Evolutionary conservation across 2,888 invertebrate genomes (phyloP), one percentile per base, ranked within the genome.

Genomic region (Pseudolycoriella hygida): DNA sequence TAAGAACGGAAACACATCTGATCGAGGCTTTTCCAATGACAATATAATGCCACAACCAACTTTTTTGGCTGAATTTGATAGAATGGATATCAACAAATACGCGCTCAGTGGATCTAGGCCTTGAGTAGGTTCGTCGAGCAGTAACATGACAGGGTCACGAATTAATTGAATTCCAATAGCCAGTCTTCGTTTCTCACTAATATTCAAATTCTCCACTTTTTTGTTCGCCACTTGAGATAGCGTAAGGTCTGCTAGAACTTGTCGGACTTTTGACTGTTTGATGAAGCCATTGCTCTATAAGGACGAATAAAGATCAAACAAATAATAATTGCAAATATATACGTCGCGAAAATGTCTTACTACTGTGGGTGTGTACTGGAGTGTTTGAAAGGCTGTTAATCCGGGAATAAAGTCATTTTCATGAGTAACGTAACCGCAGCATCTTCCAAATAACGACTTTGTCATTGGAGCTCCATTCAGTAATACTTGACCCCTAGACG

Each of bases 61-160:
- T 60, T 90, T 88, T 56, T 89, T 90, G 3, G 88, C 81, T 6
- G 82, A 75, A 55, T 90, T 90, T 18, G 89, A 89, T 2, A 94
- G 70, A 58, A 94, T 94, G 1, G 94, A 93, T 43, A 96, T 81
- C 6, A 97, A 81, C 49, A 97, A 72, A 61, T 94, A 96, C 0
- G 94, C 92, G 56, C 93, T 93, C 44, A 97, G 68, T 0, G 96
- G 92, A 63, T 96, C 94, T 52, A 97, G 70, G 52, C 90, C 90
- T 74, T 86, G 84, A 0, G 94, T 93, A 1, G 94, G 93, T 57
- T 96, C 94, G 59, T 96, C 94, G 50, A 93, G 67, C 1, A 94
- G 71, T 2, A 94, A 65, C 56, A 94, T 74, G 17, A 89, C 88
- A 52, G 96, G 96, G 69, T 97, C 94, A 59, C 90, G 78, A 38